Base-by-base conservation (phyloP, 1,140 invertebrate species). In the Conus ventricosus region DNA sequence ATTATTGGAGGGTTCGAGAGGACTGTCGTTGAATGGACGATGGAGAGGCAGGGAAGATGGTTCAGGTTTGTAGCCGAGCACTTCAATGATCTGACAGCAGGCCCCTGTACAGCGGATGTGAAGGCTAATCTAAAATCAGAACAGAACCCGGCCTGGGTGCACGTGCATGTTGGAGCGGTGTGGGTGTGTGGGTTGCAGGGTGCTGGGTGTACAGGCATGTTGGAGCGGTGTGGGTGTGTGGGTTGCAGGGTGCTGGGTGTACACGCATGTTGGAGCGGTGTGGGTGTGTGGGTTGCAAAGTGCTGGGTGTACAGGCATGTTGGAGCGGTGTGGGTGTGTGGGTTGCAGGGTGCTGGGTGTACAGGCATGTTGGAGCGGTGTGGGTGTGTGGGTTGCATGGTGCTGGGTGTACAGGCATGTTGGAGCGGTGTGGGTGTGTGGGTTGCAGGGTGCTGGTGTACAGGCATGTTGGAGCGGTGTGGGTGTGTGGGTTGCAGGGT, bases 391-490 rank as follows among this genome's bases (percentile, higher is more conserved):
- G 15, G n/a, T 75, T 17, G 15, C 82, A 84, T 57, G 57, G 82
- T 84, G 82, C 20, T 84, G n/a, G 57, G 82, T 84, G 54, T 84
- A 84, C 82, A 84, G 0, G 17, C 23, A 8, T 75, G 20, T 75
- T 8, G 13, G 71, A 20, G 71, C 23, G 71, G 17, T 20, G 20
- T 75, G 71, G 71, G 71, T 25, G 17, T 20, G 71, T 75, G 71
- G 15, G n/a, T 75, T 17, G 15, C 82, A 84, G 82, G 57, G 82
- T 84, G 82, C 20, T 84, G 57, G 82, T 84, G 54, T 84, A 84
- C 82, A 84, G 0, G 17, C 23, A 8, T 75, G 20, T 75, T 8
- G 13, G 71, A 20, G 71, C 23, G 71, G 17, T 20, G 20, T 75
- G 71, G 71, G 71, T 25, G 17, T 20, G 71, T 75, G 71, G 15